Evolutionary conservation across 2,797 vertebrate genomes (phyloP), one percentile per base, ranked within the genome.

Genomic region (Lagocephalus sceleratus): DNA sequence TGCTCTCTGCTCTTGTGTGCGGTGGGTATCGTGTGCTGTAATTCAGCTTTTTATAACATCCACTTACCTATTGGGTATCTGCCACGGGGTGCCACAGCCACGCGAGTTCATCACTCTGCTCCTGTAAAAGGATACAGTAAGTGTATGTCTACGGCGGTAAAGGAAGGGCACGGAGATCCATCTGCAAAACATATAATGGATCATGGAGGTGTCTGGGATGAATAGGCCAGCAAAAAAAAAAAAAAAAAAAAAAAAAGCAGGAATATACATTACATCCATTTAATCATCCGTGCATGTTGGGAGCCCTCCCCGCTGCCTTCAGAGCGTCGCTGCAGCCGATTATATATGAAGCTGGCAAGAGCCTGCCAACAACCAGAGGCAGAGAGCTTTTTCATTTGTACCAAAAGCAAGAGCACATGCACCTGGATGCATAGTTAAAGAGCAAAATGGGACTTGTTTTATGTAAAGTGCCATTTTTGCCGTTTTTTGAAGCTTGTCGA

Each of bases 241-340:
- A 81, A 88, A 81, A 86, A 76, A 67, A 76, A 84, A 72, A 85
- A 88, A 85, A 74, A 40, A 48, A 67, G 75, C 55, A 84, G 67
- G 74, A 84, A 89, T 89, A 89, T 87, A 89, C 85, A 86, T 90
- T 89, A 86, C 87, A 89, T 86, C 85, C 85, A 85, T 90, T 90
- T 89, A 91, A 90, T 90, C 86, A 90, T 86, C 68, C 35, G 52
- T n/a, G 75, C 42, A 61, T 75, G 81, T 85, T 78, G 85, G 79
- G 63, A 51, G 75, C 60, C 73, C 55, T 68, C 63, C 58, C 64
- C 50, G 63, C 67, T 25, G 53, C 65, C 76, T 85, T 75, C 77
- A 79, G 83, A 85, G 73, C 66, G 74, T 75, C 73, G 67, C 70
- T 56, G 45, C 54, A 76, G 78, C 87, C 86, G 85, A 88, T 88